Percentiles rank a stretch among this genome's conserved stretches.
Conservation (phyloP, 2,888 invertebrate genomes). For the Drosophila mettleri region DNA sequence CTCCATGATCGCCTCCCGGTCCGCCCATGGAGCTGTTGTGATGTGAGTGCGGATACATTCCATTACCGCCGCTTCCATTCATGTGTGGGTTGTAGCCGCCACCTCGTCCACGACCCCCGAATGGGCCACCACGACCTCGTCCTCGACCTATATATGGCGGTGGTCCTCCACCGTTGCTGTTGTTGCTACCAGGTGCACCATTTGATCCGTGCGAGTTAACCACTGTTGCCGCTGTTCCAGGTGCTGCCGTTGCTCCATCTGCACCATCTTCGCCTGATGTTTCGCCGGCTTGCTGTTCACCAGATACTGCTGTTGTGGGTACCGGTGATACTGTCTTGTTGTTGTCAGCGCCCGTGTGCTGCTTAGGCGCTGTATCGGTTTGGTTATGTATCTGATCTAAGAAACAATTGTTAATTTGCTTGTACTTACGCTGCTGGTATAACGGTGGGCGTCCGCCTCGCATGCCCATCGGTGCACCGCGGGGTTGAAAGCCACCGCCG, state of each 20-base stretch:
- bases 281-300: conserved; percentile 42
- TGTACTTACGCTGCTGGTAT: conserved; percentile 83
- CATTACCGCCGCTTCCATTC: conserved; percentile 71
- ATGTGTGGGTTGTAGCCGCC: conserved; percentile 83
- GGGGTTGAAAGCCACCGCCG: conserved; percentile 75
- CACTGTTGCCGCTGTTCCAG: conserved; percentile 35
- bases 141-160: conserved; percentile 75
- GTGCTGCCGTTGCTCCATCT: conserved; percentile 39
- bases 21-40: conserved; percentile 66
- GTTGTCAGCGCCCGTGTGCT: conserved; percentile 83
- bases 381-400: conserved; percentile 7
- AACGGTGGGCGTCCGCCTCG: conserved; percentile 83
- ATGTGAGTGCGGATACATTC: conserved; percentile 75
- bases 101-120: conserved; percentile 75
- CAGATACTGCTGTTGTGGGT: conserved; percentile 62
- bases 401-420: background rate
- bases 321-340: conserved; percentile 83
- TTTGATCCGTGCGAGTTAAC: conserved; percentile 54
- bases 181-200: conserved; percentile 46
- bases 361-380: conserved; percentile 77
- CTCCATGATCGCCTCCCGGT: conserved; percentile 73
- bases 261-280: conserved; percentile 47
- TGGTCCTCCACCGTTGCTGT: conserved; percentile 52
- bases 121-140: conserved; percentile 83
- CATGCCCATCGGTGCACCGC: conserved; percentile 84